Percentiles rank a stretch among this genome's conserved stretches.
phyloP scores from a whole-genome alignment of 2,113 vertebrate species.

The Anhinga anhinga region DNA sequence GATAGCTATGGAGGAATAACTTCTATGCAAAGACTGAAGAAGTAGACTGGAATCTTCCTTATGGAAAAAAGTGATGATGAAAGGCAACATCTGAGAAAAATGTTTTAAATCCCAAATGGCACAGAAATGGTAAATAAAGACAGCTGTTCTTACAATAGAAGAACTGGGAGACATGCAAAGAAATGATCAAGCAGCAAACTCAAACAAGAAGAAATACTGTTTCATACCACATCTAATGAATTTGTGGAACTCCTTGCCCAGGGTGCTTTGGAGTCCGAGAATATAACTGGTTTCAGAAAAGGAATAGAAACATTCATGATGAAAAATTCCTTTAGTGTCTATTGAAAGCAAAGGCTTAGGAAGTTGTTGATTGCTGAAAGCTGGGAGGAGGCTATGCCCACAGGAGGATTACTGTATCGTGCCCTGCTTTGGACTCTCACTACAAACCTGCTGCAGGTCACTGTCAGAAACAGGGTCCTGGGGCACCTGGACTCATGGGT shows the following conservation, averaged over 20 bases:
- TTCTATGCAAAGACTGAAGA: background rate
- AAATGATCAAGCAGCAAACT: slow-evolving; percentile 16
- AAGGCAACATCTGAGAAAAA: slow-evolving; percentile 50
- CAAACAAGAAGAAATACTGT: slow-evolving; percentile 20
- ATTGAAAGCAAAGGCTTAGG: background rate
- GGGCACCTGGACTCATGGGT: background rate
- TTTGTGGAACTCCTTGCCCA: slow-evolving; percentile 27
- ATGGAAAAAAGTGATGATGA: background rate
- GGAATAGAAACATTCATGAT: background rate
- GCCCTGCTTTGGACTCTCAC: background rate
- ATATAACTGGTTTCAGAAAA: slow-evolving; percentile 13
- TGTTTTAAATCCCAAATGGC: background rate
- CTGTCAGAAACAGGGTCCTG: background rate
- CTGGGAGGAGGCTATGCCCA: background rate
- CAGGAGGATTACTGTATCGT: background rate
- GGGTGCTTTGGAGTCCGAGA: background rate
- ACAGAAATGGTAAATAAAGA: slow-evolving; percentile 54
- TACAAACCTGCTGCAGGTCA: background rate
- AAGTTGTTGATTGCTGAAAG: background rate
- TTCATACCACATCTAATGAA: slow-evolving; percentile 46
- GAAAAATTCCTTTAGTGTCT: background rate
- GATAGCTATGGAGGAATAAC: background rate
- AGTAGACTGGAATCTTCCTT: slow-evolving; percentile 5
- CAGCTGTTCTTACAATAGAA: slow-evolving; percentile 39
- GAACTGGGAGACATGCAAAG: background rate